Evolutionary conservation across 2,888 invertebrate genomes (phyloP).

Genomic region (Lasiommata megera): DNA sequence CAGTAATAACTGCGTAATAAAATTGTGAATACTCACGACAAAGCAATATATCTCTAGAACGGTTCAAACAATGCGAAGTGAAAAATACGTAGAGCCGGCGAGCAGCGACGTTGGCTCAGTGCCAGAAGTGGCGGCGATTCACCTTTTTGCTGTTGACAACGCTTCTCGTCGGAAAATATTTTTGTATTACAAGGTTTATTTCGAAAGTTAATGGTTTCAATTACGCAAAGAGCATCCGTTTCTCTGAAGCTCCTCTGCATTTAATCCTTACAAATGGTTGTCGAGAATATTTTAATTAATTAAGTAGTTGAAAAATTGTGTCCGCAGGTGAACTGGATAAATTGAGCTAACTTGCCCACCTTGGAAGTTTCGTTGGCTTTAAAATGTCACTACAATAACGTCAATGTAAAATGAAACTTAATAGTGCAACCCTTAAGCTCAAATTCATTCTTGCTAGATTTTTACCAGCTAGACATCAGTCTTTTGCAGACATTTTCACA

Average conservation of each 20-base stretch:
- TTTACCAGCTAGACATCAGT: too few relatives aligned
- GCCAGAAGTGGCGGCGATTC: slow-evolving; percentile 56
- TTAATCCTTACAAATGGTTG: slow-evolving; percentile 1
- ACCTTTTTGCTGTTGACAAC: slow-evolving; percentile 47
- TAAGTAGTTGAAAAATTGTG: background rate
- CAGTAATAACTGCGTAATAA: background rate
- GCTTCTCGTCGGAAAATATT: slow-evolving; percentile 55
- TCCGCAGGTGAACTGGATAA: background rate
- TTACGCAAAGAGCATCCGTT: slow-evolving; percentile 25
- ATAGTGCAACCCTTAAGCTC: too few relatives aligned
- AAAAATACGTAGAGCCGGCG: slow-evolving; percentile 34
- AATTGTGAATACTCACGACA: slow-evolving; percentile 36
- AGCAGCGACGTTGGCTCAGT: slow-evolving; percentile 44
- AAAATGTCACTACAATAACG: too few relatives aligned
- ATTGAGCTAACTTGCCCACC: background rate
- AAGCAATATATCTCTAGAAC: slow-evolving; percentile 36
- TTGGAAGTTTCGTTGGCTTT: too few relatives aligned
- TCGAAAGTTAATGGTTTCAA: slow-evolving; percentile 24
- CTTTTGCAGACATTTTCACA: too few relatives aligned
- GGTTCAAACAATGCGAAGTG: slow-evolving; percentile 29
- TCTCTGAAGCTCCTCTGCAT: slow-evolving; percentile 1
- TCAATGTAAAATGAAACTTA: too few relatives aligned
- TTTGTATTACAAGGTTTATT: slow-evolving; percentile 31
- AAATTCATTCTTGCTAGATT: too few relatives aligned
- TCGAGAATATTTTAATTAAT: background rate